phyloP scores from a whole-genome alignment of 2,113 vertebrate genomes.

The Polypterus senegalus region DNA sequence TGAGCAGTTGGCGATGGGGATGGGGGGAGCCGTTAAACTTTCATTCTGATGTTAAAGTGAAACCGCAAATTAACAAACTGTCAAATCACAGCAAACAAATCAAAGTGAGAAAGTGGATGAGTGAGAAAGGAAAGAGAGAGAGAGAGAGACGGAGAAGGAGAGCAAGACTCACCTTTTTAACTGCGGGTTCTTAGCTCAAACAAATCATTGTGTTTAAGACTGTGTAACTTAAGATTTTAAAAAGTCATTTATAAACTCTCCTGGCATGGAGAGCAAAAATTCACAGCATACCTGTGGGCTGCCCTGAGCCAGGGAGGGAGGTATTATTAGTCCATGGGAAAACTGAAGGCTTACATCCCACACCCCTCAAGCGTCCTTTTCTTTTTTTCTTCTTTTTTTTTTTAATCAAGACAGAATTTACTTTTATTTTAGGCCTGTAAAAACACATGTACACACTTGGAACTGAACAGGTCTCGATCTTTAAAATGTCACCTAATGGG shows the following conservation, averaged over 20 bases:
- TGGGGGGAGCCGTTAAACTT: neutral
- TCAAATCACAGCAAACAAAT: conserved; percentile 1
- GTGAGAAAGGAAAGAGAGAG: conserved; percentile 5
- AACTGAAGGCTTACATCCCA: conserved; percentile 27
- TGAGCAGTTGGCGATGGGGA: too few relatives aligned
- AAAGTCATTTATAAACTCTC: conserved; percentile 44
- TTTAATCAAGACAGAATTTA: neutral
- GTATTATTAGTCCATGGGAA: conserved; percentile 40
- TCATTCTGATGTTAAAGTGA: neutral
- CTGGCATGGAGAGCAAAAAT: conserved; percentile 34
- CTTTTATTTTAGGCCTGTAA: conserved; percentile 5
- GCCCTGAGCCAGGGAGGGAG: conserved; percentile 33
- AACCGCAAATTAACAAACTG: conserved; percentile 13
- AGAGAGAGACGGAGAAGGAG: conserved; percentile 4
- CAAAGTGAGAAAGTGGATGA: conserved; percentile 1
- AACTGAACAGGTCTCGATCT: neutral
- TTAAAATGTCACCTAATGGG: neutral
- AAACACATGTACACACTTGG: conserved; percentile 7
- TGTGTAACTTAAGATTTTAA: conserved; percentile 36
- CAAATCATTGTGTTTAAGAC: conserved; percentile 18
- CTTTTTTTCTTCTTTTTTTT: neutral
- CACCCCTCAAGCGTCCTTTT: conserved; percentile 15
- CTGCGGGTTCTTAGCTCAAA: conserved; percentile 37
- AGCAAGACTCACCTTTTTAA: conserved; percentile 21
- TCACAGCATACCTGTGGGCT: conserved; percentile 31